Evolutionary conservation across 2,113 vertebrate species (phyloP), one percentile per base, ranked within the genome.

Genomic region (Pygoscelis adeliae): DNA sequence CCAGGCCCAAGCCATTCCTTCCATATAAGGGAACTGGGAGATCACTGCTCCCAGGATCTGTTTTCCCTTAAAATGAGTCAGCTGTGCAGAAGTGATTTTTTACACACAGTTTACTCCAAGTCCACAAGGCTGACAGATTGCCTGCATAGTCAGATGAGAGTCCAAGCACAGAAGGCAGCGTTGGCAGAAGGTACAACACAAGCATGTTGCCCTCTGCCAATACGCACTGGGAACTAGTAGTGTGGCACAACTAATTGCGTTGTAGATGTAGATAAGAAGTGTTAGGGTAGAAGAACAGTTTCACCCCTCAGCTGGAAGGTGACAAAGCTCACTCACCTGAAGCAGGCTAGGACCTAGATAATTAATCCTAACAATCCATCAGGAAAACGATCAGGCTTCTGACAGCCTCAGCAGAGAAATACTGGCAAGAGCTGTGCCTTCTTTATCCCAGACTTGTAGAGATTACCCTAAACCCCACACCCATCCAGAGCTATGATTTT

Each of bases 21-120:
- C 89, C 93, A 84, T 83, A 50, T 15, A 77, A 93, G 78, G 94
- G 3, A 15, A 70, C 21, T 56, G 19, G 83, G 50, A 69, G 78
- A 62, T 81, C 74, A 58, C 72, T 67, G 10, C 63, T 87, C 40
- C 59, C 22, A 4, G 17, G 59, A 70, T 42, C 55, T 77, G 25
- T n/a, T 82, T 70, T 67, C 61, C 80, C 66, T 81, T 86, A 49
- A 34, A 83, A 34, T 23, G 50, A 95, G 47, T 62, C 95, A 95
- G 83, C 76, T 90, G 44, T 65, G 46, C 76, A 87, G 67, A 25
- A 95, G 78, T 10, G 59, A 27, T 74, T 34, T 53, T 30, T 76
- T 67, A 93, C 47, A n/a, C 53, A 36, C 44, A 42, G 50, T 84
- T 96, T 66, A 67, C 87, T 58, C 79, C 56, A 30, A n/a, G 66